Evolutionary conservation across 2,888 invertebrate genomes (phyloP).

Genomic region (Apotomis betuletana): DNA sequence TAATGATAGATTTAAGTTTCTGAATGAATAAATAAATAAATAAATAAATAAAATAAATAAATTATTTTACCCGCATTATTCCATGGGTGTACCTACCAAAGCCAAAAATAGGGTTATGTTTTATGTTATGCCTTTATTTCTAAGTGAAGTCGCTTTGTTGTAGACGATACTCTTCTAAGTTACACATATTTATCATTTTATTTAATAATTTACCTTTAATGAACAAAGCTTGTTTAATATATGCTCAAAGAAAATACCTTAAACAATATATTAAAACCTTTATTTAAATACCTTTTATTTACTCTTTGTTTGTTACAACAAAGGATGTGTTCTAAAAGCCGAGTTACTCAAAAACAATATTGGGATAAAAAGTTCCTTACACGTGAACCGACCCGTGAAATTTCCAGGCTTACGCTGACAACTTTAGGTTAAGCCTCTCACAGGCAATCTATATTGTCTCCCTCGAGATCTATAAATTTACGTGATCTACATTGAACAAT

Average conservation of each 20-base stretch:
- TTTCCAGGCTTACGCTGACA: not conserved
- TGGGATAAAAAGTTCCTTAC: not conserved
- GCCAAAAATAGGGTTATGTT: too few relatives aligned
- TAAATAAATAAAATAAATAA: too few relatives aligned
- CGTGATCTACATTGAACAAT: not conserved
- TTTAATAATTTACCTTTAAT: not conserved
- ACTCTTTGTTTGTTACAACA: not conserved
- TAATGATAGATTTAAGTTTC: too few relatives aligned
- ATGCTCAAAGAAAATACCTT: not conserved
- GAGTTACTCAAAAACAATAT: not conserved
- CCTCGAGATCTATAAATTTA: not conserved
- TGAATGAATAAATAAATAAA: too few relatives aligned
- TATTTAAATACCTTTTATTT: not conserved
- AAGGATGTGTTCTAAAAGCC: not conserved
- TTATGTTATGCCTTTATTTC: too few relatives aligned
- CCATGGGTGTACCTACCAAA: too few relatives aligned
- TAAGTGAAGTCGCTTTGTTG: too few relatives aligned
- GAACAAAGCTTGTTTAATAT: not conserved
- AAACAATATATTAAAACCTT: not conserved
- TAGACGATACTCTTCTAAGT: too few relatives aligned
- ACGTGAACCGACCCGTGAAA: constrained; percentile 7
- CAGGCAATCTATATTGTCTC: not conserved
- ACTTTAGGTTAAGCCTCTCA: not conserved
- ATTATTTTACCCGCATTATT: too few relatives aligned
- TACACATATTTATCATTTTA: too few relatives aligned